Conservation (phyloP, 1,140 invertebrate species). For the Potamilus streckersoni region DNA sequence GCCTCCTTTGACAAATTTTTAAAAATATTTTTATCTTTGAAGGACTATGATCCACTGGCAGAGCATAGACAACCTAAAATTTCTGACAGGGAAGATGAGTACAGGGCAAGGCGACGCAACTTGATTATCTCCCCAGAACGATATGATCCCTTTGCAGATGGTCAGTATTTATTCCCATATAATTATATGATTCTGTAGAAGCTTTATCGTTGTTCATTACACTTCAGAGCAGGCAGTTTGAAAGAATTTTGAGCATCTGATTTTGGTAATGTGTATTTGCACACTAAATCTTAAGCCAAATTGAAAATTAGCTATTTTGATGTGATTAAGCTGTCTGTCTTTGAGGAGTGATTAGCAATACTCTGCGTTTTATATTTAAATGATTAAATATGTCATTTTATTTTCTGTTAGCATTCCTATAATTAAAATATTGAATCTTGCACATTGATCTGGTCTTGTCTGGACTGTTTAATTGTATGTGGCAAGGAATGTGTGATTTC, state of each 20-base stretch:
- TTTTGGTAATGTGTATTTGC: too few species aligned
- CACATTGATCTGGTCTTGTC: too few species aligned
- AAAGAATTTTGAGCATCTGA: background rate
- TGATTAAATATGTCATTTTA: too few species aligned
- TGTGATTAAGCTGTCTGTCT: too few species aligned
- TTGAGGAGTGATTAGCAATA: too few species aligned
- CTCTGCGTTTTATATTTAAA: too few species aligned
- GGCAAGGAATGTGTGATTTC: too few species aligned
- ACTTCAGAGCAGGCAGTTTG: background rate
- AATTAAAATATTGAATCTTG: too few species aligned
- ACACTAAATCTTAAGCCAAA: too few species aligned
- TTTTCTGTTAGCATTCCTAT: too few species aligned
- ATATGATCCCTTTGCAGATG: slow-evolving; percentile 96
- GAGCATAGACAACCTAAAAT: slow-evolving; percentile 87
- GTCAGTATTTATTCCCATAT: slow-evolving; percentile 73
- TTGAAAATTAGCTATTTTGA: too few species aligned
- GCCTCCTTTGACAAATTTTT: background rate
- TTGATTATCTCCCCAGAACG: slow-evolving; percentile 93
- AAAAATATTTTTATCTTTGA: slow-evolving; percentile 60
- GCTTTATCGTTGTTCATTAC: background rate
- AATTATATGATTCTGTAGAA: background rate
- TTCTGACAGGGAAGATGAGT: slow-evolving; percentile 97
- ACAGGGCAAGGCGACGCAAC: slow-evolving; percentile 85
- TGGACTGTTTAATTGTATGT: too few species aligned
- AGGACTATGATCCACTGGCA: slow-evolving; percentile 98